Conservation (phyloP, 2,797 vertebrate genomes). For the Alexandromys oeconomus region DNA sequence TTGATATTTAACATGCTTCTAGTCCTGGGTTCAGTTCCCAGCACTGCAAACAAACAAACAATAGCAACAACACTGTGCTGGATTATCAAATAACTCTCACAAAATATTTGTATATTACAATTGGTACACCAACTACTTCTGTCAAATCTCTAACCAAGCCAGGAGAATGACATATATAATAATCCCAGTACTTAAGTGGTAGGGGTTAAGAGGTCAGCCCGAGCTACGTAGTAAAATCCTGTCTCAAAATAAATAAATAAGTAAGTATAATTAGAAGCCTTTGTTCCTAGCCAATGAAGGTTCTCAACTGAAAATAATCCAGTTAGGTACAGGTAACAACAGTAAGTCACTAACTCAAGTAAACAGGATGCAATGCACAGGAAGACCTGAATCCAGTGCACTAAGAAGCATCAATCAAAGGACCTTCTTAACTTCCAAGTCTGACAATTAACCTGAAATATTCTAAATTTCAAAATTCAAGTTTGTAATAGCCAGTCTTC, state of each 20-base stretch:
- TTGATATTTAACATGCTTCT: not conserved
- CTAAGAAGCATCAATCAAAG: not conserved
- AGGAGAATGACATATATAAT: not conserved
- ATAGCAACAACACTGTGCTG: not conserved
- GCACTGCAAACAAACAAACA: not conserved
- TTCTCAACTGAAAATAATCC: not conserved
- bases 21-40: not conserved
- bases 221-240: not conserved
- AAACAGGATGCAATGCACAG: not conserved
- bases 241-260: not conserved
- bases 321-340: not conserved
- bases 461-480: constrained; percentile 61
- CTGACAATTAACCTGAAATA: constrained; percentile 47
- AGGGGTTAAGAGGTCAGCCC: not conserved
- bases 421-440: constrained; percentile 53
- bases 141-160: constrained; percentile 5
- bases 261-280: not conserved
- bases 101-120: constrained; percentile 15
- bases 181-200: not conserved
- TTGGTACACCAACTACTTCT: constrained; percentile 11
- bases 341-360: constrained; percentile 28
- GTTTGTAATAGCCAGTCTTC: not conserved
- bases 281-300: not conserved
- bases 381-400: not conserved
- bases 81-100: constrained; percentile 11